Evolutionary conservation across 2,113 vertebrate species (phyloP), one percentile per base, ranked within the genome.

Genomic region (Poeciliopsis prolifica): DNA sequence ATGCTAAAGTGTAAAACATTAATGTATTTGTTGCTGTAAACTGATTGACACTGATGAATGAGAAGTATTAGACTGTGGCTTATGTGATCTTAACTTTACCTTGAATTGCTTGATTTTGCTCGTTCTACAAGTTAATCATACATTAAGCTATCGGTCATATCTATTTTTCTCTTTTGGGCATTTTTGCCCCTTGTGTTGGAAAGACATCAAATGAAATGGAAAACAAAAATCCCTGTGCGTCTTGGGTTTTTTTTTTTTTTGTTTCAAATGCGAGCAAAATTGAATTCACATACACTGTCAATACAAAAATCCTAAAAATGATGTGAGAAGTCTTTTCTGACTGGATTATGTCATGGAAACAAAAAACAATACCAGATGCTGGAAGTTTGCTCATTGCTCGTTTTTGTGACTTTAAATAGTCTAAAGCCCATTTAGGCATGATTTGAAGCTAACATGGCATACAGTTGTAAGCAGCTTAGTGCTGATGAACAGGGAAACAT

Each of bases 341-440:
- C 63, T 28, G 37, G 61, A 79, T 81, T 68, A 83, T 69, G 33
- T 66, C 78, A 75, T 63, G 70, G 67, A 77, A 88, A 83, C 51
- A 76, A 83, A 79, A 42, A 87, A 80, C 76, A 84, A 72, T 72
- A 85, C 70, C 85, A 81, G 78, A 86, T 84, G 78, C 79, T 72
- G 62, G 60, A 68, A 60, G 71, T 76, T 73, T 87, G 75, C 78
- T 83, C 81, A 89, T 77, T 40, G 72, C 83, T 75, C 30, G 69
- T 84, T 81, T 65, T 78, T 76, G 62, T 71, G 68, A 73, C 73
- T 82, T 75, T 72, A 22, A 74, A 71, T 75, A 70, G 70, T 83
- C 83, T 77, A 75, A 61, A 67, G 76, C 51, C 70, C 71, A 33
- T 72, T 86, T n/a, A 77, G 54, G 71, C 79, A 24, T 44, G 82